A percentile compares a stretch with the other conserved stretches of the same genome.
Evolutionary conservation across 1,140 invertebrate species (phyloP).

Genomic region (Tetragnatha versicolor): DNA sequence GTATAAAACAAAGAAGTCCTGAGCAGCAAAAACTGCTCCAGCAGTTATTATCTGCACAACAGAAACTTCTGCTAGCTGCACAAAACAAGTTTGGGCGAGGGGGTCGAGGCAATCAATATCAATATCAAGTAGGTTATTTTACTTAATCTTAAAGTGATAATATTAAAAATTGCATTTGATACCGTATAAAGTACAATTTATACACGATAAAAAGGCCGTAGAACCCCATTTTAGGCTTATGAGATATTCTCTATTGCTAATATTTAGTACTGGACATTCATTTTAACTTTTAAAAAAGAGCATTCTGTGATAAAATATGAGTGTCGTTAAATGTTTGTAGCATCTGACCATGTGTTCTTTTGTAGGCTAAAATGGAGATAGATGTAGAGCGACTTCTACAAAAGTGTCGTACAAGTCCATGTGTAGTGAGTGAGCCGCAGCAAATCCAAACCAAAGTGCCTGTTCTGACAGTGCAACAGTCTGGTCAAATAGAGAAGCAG

Average conservation of each 20-base stretch:
- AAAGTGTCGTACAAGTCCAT: neutral
- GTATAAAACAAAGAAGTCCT: neutral
- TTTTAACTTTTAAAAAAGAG: neutral
- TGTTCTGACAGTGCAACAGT: conserved; percentile 3
- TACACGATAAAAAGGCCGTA: no score
- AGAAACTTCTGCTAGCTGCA: neutral
- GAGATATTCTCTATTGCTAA: no score
- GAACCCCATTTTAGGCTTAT: no score
- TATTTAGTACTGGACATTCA: neutral
- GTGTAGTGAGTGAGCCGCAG: neutral
- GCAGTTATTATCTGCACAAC: neutral
- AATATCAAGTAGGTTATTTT: no score
- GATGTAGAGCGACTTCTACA: conserved; percentile 7
- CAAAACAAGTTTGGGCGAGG: conserved; percentile 16
- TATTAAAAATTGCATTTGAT: no score
- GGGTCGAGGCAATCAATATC: conserved; percentile 36
- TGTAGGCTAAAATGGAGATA: conserved; percentile 8
- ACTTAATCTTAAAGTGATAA: no score
- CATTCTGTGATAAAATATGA: neutral
- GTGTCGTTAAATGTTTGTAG: neutral
- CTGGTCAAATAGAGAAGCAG: neutral
- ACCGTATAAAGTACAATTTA: no score
- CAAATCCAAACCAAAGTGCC: neutral
- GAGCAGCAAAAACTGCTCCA: conserved; percentile 25
- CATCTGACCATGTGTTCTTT: neutral